These are phyloP conservation scores for Poeciliopsis retropinna DNA, from an alignment of 2,113 vertebrate species.

Conservation along the genomic window DNA sequence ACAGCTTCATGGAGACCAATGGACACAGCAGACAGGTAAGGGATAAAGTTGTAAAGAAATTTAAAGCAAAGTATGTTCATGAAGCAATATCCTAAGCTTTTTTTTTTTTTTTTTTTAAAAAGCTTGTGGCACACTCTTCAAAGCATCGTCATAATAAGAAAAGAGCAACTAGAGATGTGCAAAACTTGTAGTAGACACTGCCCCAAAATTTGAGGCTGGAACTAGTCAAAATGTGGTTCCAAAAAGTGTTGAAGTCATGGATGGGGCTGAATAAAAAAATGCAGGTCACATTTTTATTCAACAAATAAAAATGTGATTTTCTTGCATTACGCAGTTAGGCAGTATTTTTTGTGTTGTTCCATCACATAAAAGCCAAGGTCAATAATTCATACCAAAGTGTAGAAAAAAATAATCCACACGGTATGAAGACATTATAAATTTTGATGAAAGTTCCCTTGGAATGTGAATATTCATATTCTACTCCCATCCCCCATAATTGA, in stretches of 20 bases:
- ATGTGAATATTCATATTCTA: slow-evolving; percentile 76
- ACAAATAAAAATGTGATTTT: background rate
- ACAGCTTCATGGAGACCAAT: background rate
- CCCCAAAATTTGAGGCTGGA: background rate
- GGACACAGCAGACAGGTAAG: background rate
- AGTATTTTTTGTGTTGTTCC: background rate
- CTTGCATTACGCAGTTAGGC: background rate
- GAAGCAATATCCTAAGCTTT: background rate
- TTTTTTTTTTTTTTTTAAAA: background rate
- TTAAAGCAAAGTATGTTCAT: background rate
- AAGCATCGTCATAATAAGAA: background rate
- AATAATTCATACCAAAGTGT: background rate
- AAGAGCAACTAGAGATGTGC: background rate
- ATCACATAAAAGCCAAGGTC: background rate
- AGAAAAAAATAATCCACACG: background rate
- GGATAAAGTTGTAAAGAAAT: background rate
- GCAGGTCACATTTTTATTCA: background rate
- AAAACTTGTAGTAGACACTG: background rate
- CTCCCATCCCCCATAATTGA: slow-evolving; percentile 31
- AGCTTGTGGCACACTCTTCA: background rate
- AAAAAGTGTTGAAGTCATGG: background rate
- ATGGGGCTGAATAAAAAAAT: background rate
- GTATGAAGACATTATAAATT: slow-evolving; percentile 52
- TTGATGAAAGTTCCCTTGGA: slow-evolving; percentile 25
- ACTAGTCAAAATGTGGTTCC: background rate